phyloP scores from a whole-genome alignment of 2,888 invertebrate genomes.

The Caenorhabditis wallacei region DNA sequence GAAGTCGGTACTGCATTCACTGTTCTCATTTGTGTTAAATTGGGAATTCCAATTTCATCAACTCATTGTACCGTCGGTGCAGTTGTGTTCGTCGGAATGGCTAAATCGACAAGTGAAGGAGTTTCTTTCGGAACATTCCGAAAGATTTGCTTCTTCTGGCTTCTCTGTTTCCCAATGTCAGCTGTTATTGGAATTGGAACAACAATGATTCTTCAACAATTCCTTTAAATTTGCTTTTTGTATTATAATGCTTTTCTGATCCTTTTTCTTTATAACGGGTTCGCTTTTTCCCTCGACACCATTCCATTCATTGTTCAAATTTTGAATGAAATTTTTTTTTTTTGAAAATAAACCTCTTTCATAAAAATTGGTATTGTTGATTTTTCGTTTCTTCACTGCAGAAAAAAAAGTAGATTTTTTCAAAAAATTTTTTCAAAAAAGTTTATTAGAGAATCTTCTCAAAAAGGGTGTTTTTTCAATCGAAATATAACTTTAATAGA shows the following conservation, averaged over 20 bases:
- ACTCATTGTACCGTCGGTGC: conserved; percentile 80
- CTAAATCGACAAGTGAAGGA: conserved; percentile 72
- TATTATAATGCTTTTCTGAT: not conserved
- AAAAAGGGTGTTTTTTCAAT: no score
- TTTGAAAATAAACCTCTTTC: no score
- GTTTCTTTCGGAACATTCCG: conserved; percentile 72
- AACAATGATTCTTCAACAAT: conserved; percentile 67
- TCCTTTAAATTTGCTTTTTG: conserved; percentile 54
- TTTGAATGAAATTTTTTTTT: not conserved
- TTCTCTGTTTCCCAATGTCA: conserved; percentile 75
- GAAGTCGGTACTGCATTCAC: conserved; percentile 80
- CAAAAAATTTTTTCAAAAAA: no score
- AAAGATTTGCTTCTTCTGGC: conserved; percentile 72
- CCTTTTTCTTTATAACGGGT: conserved; percentile 25
- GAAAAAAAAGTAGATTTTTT: no score
- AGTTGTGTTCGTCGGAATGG: conserved; percentile 77
- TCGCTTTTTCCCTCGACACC: not conserved
- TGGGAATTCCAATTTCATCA: conserved; percentile 77
- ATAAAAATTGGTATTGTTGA: no score
- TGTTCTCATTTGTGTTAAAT: conserved; percentile 77
- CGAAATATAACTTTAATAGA: no score
- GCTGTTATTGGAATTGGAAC: conserved; percentile 68
- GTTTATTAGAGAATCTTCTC: no score
- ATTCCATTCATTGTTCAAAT: conserved; percentile 27
- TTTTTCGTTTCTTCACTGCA: no score